Evolutionary conservation across 2,797 vertebrate species (phyloP), one percentile per base, ranked within the genome.

Genomic region (Sebastes trivittatus): DNA sequence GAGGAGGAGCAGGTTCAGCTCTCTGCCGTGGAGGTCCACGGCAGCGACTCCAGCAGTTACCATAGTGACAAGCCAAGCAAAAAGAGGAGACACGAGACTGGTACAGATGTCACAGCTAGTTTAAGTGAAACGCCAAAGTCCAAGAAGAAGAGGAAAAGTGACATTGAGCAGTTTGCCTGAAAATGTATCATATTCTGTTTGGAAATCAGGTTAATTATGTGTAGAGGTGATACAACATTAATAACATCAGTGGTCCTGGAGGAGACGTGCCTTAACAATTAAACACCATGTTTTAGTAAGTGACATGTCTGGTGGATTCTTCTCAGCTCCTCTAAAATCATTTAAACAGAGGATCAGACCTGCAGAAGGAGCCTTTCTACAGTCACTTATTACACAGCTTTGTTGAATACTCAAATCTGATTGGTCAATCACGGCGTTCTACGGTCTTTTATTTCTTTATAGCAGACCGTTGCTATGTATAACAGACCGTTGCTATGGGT

Each of bases 21-120:
- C 1, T 82, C 82, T 6, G 38, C 25, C 2, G 1, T 72, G 34
- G 89, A 95, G 36, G 73, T 95, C 34, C 95, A 93, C 2, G 75
- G 76, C 60, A 97, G 96, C 71, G 96, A 97, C 94, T 97, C 96
- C 30, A 97, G 96, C 16, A 95, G 96, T 79, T 97, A 97, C 84
- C 79, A 95, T 5, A 97, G 95, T 71, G 95, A 97, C 76, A 96
- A 96, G 81, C 91, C 93, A 55, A 92, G 84, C 80, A 97, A 95
- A 83, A 98, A 96, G 94, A 96, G 96, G 90, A 97, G 95, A 90
- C 93, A 78, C 2, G 90, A 90, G 30, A 85, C 81, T 9, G 84
- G 75, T 18, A 87, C 81, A 13, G 36, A 87, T 6, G 38, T 38
- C 27, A 30, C 54, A 4, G 16, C 77, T 5, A n/a, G 32, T 38